Base-by-base conservation (phyloP, 2,797 vertebrate species). In the Poeciliopsis turneri region DNA sequence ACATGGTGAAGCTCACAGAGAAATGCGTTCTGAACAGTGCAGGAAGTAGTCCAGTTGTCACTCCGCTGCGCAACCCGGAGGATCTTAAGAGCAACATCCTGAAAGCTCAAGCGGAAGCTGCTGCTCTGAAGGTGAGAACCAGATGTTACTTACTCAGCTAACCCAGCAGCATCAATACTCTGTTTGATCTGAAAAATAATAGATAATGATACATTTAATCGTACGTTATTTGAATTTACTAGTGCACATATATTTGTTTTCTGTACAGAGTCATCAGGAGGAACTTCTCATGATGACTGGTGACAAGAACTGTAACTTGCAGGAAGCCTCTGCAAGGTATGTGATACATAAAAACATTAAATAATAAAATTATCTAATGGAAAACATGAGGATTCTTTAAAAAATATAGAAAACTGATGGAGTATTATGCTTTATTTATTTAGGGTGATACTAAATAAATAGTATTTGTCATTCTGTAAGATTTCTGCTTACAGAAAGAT, bases 21-120 rank as follows among this genome's bases (percentile, higher is more conserved):
- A 99, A 99, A 91, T 96, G 94, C 47, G 87, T 79, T 89, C 96
- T 99, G 83, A 97, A 94, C 94, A 98, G 96, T 69, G 84, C 95
- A 9, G 92, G 96, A 30, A 94, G 96, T 68, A 97, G 94, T 89
- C 96, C 97, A 2, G 69, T 89, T 0, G 0, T 90, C 72, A 86
- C 94, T 84, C 92, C 95, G 0, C 61, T 93, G 6, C 95, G 94
- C 89, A 88, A 93, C 82, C 95, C 97, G 39, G 95, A 96, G 71
- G 97, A 98, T 82, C 94, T 97, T 81, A 99, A 99, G 92, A 99
- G 98, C 89, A 99, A 99, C 93, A 97, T 99, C 93, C 93, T 99
- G 71, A 99, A 99, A 90, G 97, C 97, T 47, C 97, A 98, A 84
- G 96, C 89, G 0, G 92, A 93, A 77, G 97, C 98, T 79, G 96